Evolutionary conservation across 2,888 invertebrate species (phyloP).

Genomic region (Lasioglossum villosulum): DNA sequence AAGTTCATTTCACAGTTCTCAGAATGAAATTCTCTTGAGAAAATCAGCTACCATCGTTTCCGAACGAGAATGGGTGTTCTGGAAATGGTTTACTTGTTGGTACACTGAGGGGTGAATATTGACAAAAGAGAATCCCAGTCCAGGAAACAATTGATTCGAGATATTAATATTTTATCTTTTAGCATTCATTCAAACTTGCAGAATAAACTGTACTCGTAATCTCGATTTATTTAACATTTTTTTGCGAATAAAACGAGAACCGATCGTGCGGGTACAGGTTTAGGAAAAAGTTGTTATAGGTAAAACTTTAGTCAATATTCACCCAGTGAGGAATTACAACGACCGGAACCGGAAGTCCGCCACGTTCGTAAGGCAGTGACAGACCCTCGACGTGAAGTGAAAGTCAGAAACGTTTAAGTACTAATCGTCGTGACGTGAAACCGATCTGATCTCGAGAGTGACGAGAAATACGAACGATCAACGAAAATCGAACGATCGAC

Average conservation of each 20-base stretch:
- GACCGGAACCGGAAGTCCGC: not conserved
- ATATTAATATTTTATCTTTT: no score
- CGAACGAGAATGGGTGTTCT: not conserved
- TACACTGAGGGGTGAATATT: not conserved
- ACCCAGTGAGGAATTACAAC: not conserved
- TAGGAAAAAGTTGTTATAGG: no score
- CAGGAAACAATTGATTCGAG: no score
- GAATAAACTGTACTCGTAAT: no score
- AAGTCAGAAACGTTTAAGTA: conserved; percentile 57
- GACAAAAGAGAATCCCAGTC: no score
- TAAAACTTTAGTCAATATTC: no score
- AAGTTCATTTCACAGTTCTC: not conserved
- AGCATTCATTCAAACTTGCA: no score
- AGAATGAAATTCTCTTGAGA: not conserved
- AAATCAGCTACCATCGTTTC: not conserved
- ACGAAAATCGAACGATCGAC: conserved; percentile 5
- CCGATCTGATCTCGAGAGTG: not conserved
- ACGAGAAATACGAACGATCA: conserved; percentile 9
- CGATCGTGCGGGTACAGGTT: no score
- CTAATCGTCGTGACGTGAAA: conserved; percentile 29
- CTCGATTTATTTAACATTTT: no score
- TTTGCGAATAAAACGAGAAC: no score
- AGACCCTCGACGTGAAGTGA: conserved; percentile 39
- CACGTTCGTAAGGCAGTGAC: conserved; percentile 44
- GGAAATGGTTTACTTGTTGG: not conserved